phyloP scores from a whole-genome alignment of 2,888 invertebrate genomes.

The Metopia argyrocephala region DNA sequence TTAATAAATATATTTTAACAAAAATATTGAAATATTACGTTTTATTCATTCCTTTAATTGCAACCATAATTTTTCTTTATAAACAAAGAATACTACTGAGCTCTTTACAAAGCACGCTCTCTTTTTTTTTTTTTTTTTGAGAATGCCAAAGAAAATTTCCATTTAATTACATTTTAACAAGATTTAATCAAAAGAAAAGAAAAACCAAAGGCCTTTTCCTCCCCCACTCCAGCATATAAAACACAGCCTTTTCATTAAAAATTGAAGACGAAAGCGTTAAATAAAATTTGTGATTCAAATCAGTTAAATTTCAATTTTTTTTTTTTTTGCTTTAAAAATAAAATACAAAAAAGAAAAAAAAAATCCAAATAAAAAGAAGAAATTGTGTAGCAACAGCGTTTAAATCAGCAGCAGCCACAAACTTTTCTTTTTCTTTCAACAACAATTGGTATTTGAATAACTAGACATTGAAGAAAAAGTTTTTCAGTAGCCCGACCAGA shows the following conservation, averaged over 20 bases:
- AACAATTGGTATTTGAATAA: background rate
- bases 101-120: background rate
- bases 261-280: slow-evolving; percentile 10
- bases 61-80: slow-evolving; percentile 20
- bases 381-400: background rate
- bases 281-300: slow-evolving; percentile 55
- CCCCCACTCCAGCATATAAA: background rate
- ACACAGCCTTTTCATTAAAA: background rate
- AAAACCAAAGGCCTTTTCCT: background rate
- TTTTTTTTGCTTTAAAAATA: slow-evolving; percentile 14
- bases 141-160: slow-evolving; percentile 44
- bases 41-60: slow-evolving; percentile 32
- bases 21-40: slow-evolving; percentile 42
- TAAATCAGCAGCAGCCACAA: slow-evolving; percentile 17
- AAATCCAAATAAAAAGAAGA: background rate
- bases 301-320: too few species aligned
- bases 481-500: slow-evolving; percentile 31
- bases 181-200: slow-evolving; percentile 58
- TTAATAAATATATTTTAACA: slow-evolving; percentile 42
- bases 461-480: background rate
- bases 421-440: background rate
- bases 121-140: background rate
- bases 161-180: slow-evolving; percentile 61
- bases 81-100: background rate
- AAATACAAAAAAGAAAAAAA: background rate